Percentiles rank a stretch among this genome's conserved stretches.
Evolutionary conservation across 2,113 vertebrate genomes (phyloP).

Genomic region (Leucoraja erinaceus): DNA sequence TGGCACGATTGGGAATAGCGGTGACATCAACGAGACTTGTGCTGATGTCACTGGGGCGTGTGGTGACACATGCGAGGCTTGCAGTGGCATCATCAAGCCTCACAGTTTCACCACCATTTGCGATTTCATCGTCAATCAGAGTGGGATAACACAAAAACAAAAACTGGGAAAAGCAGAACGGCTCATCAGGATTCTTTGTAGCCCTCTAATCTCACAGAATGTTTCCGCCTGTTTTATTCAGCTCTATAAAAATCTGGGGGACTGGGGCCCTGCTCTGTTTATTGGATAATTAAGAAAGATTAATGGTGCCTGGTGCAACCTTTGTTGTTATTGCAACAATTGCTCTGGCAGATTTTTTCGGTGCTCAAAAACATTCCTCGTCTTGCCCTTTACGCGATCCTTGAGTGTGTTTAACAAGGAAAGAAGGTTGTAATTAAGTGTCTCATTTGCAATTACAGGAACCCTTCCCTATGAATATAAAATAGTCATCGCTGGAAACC

Average conservation of each 20-base stretch:
- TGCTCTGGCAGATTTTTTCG: background rate
- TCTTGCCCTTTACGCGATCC: slow-evolving; percentile 9
- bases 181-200: background rate
- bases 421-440: slow-evolving; percentile 33
- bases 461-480: slow-evolving; percentile 94
- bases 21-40: too few relatives aligned
- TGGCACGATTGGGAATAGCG: too few relatives aligned
- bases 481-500: slow-evolving; percentile 98
- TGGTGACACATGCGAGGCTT: background rate
- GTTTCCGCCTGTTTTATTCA: background rate
- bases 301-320: slow-evolving; percentile 1
- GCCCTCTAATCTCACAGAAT: background rate
- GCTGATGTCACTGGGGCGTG: too few relatives aligned
- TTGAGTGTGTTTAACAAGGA: slow-evolving; percentile 22
- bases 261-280: background rate
- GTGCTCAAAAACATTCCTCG: background rate
- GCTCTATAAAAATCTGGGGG: background rate
- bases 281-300: slow-evolving; percentile 16
- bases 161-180: too few relatives aligned
- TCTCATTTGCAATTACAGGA: slow-evolving; percentile 63
- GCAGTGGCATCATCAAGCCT: background rate
- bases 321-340: slow-evolving; percentile 32
- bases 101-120: background rate
- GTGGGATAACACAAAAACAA: background rate
- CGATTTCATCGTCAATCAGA: background rate